Evolutionary conservation across 2,888 invertebrate species (phyloP).

Genomic region (Euzetes globulus): DNA sequence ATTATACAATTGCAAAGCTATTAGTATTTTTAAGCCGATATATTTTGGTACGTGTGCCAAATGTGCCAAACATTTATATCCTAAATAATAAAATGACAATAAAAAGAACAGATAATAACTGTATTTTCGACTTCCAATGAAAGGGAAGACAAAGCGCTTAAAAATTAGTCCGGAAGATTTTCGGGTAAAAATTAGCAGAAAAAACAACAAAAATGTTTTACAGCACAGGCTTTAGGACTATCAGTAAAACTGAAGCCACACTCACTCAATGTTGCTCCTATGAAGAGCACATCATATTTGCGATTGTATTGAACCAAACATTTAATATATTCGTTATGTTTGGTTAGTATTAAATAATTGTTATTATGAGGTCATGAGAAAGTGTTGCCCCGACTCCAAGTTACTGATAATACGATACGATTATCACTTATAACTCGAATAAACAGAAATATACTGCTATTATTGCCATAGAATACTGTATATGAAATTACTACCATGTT

Average conservation of each 20-base stretch:
- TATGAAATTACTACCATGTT: neutral
- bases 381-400: neutral
- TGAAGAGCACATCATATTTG: neutral
- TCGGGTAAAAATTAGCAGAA: neutral
- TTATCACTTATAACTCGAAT: neutral
- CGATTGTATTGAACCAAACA: neutral
- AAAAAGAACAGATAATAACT: neutral
- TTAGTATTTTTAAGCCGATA: neutral
- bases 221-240: neutral
- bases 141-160: neutral
- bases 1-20: neutral
- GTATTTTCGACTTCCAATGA: neutral
- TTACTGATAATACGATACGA: neutral
- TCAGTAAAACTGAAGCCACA: neutral
- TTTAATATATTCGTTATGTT: neutral
- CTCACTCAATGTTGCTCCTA: neutral
- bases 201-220: neutral
- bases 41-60: neutral
- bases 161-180: neutral
- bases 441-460: neutral
- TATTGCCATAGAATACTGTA: neutral
- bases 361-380: slow-evolving; percentile 22
- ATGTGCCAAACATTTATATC: neutral
- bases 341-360: slow-evolving; percentile 1
- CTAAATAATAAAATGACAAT: neutral